A percentile compares a stretch with the other conserved stretches of the same genome.
Evolutionary conservation across 92 coral and sea anemone species (phyloP).

Genomic region (Paramuricea clavata): DNA sequence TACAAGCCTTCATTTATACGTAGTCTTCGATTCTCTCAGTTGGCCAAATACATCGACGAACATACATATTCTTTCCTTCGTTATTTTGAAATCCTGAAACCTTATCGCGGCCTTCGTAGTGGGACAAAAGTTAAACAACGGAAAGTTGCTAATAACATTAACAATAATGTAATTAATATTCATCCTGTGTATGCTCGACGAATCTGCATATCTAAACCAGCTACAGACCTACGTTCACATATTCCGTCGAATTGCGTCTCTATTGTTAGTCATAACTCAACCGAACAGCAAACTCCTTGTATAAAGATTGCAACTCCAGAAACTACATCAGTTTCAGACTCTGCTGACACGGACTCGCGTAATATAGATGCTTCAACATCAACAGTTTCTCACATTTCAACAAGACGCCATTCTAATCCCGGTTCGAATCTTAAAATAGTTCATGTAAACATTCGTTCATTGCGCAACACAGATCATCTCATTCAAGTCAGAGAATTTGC

Average conservation of each 20-base stretch:
- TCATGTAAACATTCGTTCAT: conserved; percentile 52
- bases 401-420: neutral
- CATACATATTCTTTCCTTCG: neutral
- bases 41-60: conserved; percentile 11
- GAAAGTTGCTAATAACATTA: neutral
- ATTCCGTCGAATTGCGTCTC: neutral
- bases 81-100: neutral
- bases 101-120: too few relatives aligned
- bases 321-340: neutral
- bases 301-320: too few relatives aligned
- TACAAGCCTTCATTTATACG: neutral
- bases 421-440: conserved; percentile 42
- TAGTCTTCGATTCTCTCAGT: conserved; percentile 12
- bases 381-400: neutral
- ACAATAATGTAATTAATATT: neutral
- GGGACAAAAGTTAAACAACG: conserved; percentile 16
- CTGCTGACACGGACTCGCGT: neutral
- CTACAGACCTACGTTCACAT: neutral
- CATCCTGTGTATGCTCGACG: neutral
- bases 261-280: neutral
- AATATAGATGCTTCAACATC: neutral
- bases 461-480: conserved; percentile 34
- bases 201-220: neutral
- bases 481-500: conserved; percentile 39
- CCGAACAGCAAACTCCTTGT: neutral